Evolutionary conservation across 2,888 invertebrate genomes (phyloP).

Genomic region (Parnassius mnemosyne): DNA sequence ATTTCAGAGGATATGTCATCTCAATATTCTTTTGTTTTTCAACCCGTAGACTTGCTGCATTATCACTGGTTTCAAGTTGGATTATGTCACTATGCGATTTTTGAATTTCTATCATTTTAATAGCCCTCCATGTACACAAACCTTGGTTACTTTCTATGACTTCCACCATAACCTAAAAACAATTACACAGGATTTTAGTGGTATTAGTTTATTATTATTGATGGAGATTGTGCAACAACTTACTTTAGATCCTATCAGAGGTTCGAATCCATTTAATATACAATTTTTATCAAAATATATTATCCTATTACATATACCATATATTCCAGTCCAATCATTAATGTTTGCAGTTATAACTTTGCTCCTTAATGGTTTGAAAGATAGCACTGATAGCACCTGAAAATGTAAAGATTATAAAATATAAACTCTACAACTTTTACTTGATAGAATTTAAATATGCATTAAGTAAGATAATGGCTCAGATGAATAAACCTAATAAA

Average conservation of each 20-base stretch:
- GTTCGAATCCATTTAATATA: slow-evolving; percentile 75
- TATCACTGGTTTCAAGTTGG: slow-evolving; percentile 29
- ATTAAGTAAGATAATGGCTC: no score
- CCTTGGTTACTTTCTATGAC: slow-evolving; percentile 87
- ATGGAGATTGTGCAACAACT: slow-evolving; percentile 29
- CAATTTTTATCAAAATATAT: slow-evolving; percentile 81
- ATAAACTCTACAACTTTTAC: no score
- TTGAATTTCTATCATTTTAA: slow-evolving; percentile 60
- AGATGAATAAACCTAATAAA: no score
- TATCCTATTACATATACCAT: slow-evolving; percentile 80
- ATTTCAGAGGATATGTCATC: slow-evolving; percentile 73
- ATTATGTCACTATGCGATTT: slow-evolving; percentile 44
- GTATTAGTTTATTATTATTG: slow-evolving; percentile 38
- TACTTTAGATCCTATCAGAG: slow-evolving; percentile 82
- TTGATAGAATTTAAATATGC: no score
- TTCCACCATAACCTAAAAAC: slow-evolving; percentile 79
- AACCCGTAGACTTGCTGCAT: slow-evolving; percentile 46
- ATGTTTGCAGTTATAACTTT: slow-evolving; percentile 77
- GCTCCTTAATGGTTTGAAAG: slow-evolving; percentile 81
- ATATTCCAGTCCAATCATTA: slow-evolving; percentile 58
- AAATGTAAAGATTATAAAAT: slow-evolving; percentile 39
- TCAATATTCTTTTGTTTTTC: slow-evolving; percentile 76
- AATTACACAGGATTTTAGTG: not conserved
- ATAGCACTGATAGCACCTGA: slow-evolving; percentile 82
- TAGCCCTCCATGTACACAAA: slow-evolving; percentile 80